Base-by-base conservation (phyloP, 2,113 vertebrate species). In the Gasterosteus nipponicus region DNA sequence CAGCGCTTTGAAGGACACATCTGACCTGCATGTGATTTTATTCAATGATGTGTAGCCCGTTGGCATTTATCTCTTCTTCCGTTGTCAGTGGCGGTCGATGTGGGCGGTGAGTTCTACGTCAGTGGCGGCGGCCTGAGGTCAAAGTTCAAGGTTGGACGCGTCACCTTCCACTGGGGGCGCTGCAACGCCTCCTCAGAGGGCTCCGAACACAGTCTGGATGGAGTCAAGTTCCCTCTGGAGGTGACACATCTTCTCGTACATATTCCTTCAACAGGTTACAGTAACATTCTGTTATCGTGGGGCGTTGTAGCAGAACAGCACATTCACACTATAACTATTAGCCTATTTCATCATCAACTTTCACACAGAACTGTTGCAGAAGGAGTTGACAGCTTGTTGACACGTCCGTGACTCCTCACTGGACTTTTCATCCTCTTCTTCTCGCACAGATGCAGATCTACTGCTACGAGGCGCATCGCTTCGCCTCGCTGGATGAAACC, bases 151-250 rank as follows among this genome's bases (percentile, higher is more conserved):
- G 97, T 96, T 74, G 97, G 95, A 78, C 96, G 95, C 64, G 96
- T 99, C 86, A 94, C 91, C 59, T 99, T 99, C 92, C 98, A 99
- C 91, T 99, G 98, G 98, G 98, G 97, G 74, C 96, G 94, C 94
- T 99, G 98, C 89, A 99, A 99, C 3, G 89, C 91, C 0, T 96
- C 97, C 0, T 96, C 96, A 8, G 97, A 97, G 0, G 98, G 98
- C 69, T 99, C 98, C 2, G 98, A 99, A 63, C 98, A 99, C 79
- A 95, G 97, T 76, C 91, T 99, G 85, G 95, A 98, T 83, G 97
- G 97, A 83, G 93, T 94, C 80, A 98, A 96, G 84, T 98, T 95
- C 90, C 97, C 97, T 42, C 94, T 99, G 61, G 98, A 99, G 96
- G 98, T 98, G 94, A 87, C 72, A 12, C n/a, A 0, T 11, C 16